Conservation (phyloP, 2,797 vertebrate genomes). For the Tokudaia muenninki region DNA sequence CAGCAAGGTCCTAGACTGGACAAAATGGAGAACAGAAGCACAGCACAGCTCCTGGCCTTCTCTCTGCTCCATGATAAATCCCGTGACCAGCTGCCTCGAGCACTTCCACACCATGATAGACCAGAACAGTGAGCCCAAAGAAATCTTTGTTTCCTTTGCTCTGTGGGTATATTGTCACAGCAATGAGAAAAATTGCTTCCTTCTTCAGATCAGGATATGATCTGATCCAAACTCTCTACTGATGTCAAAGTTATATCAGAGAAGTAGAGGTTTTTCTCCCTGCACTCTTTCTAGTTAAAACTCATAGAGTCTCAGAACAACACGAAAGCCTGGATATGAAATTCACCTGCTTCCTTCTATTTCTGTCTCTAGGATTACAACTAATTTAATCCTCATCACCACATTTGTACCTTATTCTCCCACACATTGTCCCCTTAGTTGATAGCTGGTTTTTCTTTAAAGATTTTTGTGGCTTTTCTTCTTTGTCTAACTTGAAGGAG, state of each 20-base stretch:
- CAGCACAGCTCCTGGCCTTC: background rate
- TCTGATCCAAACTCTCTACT: background rate
- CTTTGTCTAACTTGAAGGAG: background rate
- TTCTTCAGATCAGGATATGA: slow-evolving; percentile 1
- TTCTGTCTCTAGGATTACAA: background rate
- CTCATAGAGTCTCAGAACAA: background rate
- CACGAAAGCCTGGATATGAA: background rate
- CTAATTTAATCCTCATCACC: background rate
- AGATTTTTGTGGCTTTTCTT: background rate
- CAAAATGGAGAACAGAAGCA: background rate
- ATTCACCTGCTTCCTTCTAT: background rate
- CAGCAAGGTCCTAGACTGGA: background rate
- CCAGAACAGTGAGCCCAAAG: background rate
- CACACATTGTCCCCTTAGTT: background rate
- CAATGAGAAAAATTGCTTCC: background rate
- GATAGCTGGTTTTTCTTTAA: background rate
- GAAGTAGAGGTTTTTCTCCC: background rate
- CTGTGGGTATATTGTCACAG: background rate
- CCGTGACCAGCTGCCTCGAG: background rate
- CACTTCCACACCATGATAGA: background rate
- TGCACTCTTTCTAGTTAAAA: slow-evolving; percentile 1
- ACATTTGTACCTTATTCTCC: background rate
- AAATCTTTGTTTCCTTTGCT: background rate
- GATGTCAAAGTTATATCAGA: background rate
- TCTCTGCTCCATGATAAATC: background rate